phyloP scores from a whole-genome alignment of 2,888 invertebrate species.

The Nycteola revayana region DNA sequence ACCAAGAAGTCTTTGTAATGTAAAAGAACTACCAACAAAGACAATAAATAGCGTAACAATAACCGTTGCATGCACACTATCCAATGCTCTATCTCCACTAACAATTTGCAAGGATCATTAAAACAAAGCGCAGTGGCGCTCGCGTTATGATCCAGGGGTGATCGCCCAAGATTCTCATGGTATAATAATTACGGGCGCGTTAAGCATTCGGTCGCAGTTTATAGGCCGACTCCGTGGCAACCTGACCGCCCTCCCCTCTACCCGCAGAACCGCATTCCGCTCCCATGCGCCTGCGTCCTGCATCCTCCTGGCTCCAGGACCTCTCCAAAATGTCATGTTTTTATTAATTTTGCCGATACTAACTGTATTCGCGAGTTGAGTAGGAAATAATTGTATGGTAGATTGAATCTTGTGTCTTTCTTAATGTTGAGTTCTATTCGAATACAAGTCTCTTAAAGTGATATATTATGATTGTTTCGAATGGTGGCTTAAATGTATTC shows the following conservation, averaged over 20 bases:
- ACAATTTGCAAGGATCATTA: constrained; percentile 49
- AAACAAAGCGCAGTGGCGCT: constrained; percentile 53
- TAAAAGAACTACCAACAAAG: too few relatives aligned
- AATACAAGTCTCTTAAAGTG: too few relatives aligned
- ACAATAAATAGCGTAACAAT: too few relatives aligned
- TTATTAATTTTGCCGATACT: constrained; percentile 52
- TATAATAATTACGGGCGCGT: constrained; percentile 59
- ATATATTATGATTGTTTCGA: too few relatives aligned
- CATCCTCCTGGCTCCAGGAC: constrained; percentile 57
- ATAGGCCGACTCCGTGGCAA: constrained; percentile 57
- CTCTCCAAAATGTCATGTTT: constrained; percentile 73
- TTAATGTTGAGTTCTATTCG: too few relatives aligned
- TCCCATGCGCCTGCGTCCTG: constrained; percentile 77
- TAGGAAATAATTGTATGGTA: too few relatives aligned
- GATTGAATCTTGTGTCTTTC: too few relatives aligned
- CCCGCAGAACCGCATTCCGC: constrained; percentile 78
- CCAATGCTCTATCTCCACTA: constrained; percentile 2
- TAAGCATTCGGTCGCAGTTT: constrained; percentile 55
- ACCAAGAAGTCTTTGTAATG: too few relatives aligned
- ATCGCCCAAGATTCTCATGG: constrained; percentile 70
- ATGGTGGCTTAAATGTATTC: too few relatives aligned
- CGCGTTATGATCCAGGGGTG: constrained; percentile 55
- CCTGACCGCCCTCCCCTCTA: constrained; percentile 34
- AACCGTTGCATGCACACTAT: too few relatives aligned
- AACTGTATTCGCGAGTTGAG: constrained; percentile 2